A percentile compares a stretch with the other conserved stretches of the same genome.
Evolutionary conservation across 2,888 invertebrate species (phyloP).

Genomic region (Cecidostiba fungosa): DNA sequence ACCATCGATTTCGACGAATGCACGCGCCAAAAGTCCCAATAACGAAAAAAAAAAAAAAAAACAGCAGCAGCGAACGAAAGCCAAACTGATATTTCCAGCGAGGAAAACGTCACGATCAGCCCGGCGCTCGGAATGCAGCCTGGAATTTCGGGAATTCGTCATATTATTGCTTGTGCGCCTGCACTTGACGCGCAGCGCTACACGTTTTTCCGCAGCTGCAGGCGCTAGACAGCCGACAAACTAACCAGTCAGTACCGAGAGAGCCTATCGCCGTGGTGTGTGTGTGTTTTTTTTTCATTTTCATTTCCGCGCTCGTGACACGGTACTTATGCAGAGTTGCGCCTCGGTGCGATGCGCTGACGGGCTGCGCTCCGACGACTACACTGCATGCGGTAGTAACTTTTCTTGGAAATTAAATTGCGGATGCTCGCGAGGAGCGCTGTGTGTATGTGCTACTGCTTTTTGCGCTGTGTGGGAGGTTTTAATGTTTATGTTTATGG

Average conservation of each 20-base stretch:
- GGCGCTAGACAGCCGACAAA: slow-evolving; percentile 65
- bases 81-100: slow-evolving; percentile 53
- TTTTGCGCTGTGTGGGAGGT: background rate
- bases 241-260: slow-evolving; percentile 52
- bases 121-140: background rate
- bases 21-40: background rate
- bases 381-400: background rate
- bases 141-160: slow-evolving; percentile 54
- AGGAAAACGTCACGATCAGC: slow-evolving; percentile 52
- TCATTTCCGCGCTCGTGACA: slow-evolving; percentile 9
- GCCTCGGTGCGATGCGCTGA: background rate
- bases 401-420: background rate
- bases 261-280: slow-evolving; percentile 20
- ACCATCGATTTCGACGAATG: background rate
- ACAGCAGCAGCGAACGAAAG: background rate
- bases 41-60: background rate
- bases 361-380: background rate
- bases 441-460: background rate
- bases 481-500: slow-evolving; percentile 12
- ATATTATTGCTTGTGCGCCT: slow-evolving; percentile 62
- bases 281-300: background rate
- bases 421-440: background rate
- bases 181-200: slow-evolving; percentile 70
- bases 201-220: slow-evolving; percentile 68
- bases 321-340: slow-evolving; percentile 15